These are phyloP conservation scores for Drosophila ercepeae DNA, from an alignment of 1,140 invertebrate genomes.

Conservation along the genomic window DNA sequence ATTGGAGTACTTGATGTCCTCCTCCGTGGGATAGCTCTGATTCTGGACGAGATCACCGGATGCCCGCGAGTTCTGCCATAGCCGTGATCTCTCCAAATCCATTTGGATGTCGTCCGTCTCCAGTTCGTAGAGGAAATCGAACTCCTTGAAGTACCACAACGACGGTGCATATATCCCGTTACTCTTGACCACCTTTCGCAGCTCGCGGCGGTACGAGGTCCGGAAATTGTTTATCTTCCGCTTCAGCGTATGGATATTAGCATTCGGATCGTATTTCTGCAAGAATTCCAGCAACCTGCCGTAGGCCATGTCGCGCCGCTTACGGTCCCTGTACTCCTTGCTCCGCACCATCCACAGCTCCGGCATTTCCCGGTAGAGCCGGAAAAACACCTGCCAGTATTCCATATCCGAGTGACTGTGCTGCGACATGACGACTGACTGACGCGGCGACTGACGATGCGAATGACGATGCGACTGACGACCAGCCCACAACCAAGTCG, in stretches of 20 bases:
- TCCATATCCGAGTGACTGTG: constrained; percentile 9
- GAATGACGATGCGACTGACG: background rate
- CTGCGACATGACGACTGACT: constrained; percentile 13
- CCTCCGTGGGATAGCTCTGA: background rate
- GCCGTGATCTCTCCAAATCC: background rate
- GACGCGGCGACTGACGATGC: background rate
- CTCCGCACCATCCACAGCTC: constrained; percentile 56
- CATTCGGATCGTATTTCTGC: constrained; percentile 22
- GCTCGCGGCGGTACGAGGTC: constrained; percentile 60
- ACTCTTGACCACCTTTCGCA: constrained; percentile 52
- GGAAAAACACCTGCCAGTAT: constrained; percentile 55
- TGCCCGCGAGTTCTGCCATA: too few species aligned
- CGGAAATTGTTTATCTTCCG: constrained; percentile 68
- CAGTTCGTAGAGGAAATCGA: constrained; percentile 57
- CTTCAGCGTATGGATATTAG: constrained; percentile 56
- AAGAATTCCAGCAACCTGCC: constrained; percentile 19
- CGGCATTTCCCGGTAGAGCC: constrained; percentile 61
- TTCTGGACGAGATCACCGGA: too few species aligned
- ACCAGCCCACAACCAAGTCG: background rate
- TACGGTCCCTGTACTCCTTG: constrained; percentile 49
- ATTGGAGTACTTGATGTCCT: background rate
- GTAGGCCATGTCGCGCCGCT: constrained; percentile 42
- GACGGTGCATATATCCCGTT: constrained; percentile 31
- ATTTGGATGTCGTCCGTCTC: constrained; percentile 42
- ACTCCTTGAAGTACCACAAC: constrained; percentile 61